Evolutionary conservation across 2,888 invertebrate genomes (phyloP), one percentile per base, ranked within the genome.

Genomic region (Urechis unicinctus): DNA sequence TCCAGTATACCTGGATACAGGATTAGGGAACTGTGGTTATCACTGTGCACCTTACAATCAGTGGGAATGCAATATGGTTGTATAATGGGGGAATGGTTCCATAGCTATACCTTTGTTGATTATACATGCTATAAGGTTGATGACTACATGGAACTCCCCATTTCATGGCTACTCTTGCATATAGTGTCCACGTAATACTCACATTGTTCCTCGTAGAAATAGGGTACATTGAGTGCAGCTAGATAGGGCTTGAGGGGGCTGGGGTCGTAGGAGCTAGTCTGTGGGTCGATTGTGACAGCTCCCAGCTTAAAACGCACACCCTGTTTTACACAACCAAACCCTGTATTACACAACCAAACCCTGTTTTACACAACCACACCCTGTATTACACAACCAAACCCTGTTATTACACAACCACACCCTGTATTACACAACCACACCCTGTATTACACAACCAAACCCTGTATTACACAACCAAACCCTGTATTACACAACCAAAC

Each of bases 241-340:
- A 89, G 83, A 78, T 90, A 89, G 0, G 86, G 85, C 78, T 88
- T 88, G 61, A 90, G 78, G 1, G 83, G 82, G 28, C 82, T 75
- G 0, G 84, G 84, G 66, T 85, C 83, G 75, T 85, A 82, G 2
- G 82, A 78, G 1, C 81, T 75, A 55, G 82, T 82, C 60, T 83
- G 83, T 1, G 85, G 84, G 73, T 90, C 90, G 42, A 92, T 86
- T 1, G 89, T 88, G 0, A 88, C 86, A 1, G 88, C 86, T 53
- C 81, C 83, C 50, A 83, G 77, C 61, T 71, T 84, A 73, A 92
- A 91, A 64, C 85, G 82, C 44, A 89, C 83, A 17, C 88, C 89
- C 74, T 88, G 86, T 1, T 57, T 36, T 36, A 9, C 9, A 13
- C 36, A 50, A 36, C 5, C 50, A 36, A 31, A 6, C 21, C 49